A percentile compares a stretch with the other conserved stretches of the same genome.
phyloP scores from a whole-genome alignment of 2,113 vertebrate species.

The Cephalophus harveyi region DNA sequence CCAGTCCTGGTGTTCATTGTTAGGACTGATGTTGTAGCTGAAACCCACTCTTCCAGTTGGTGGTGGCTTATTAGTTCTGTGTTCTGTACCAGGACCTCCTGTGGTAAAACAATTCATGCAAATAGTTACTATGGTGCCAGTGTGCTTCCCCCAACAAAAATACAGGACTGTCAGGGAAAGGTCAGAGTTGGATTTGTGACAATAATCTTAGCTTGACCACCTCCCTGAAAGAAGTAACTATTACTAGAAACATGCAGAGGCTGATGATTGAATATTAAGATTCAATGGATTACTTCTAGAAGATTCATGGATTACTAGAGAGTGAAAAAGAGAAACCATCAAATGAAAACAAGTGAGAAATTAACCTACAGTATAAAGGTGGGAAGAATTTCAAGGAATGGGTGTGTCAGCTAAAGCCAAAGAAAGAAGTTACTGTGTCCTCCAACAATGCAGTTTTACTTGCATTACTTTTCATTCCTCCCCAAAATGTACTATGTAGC shows the following conservation, averaged over 20 bases:
- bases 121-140: background rate
- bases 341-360: background rate
- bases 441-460: background rate
- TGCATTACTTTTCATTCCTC: conserved; percentile 5
- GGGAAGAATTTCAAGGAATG: background rate
- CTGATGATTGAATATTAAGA: background rate
- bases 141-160: background rate
- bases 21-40: background rate
- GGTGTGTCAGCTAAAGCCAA: background rate
- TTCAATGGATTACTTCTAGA: background rate
- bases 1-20: background rate
- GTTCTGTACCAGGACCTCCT: background rate
- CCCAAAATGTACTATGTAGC: background rate
- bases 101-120: background rate
- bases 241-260: background rate
- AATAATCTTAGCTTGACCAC: background rate
- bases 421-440: background rate
- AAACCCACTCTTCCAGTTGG: background rate
- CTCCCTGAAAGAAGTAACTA: background rate
- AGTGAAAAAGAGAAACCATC: background rate
- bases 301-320: background rate
- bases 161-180: background rate
- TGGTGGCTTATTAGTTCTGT: background rate
- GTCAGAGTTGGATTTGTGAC: background rate
- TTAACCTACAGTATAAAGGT: background rate